Base-by-base conservation (phyloP, 2,888 invertebrate genomes). In the Diarsia rubi region DNA sequence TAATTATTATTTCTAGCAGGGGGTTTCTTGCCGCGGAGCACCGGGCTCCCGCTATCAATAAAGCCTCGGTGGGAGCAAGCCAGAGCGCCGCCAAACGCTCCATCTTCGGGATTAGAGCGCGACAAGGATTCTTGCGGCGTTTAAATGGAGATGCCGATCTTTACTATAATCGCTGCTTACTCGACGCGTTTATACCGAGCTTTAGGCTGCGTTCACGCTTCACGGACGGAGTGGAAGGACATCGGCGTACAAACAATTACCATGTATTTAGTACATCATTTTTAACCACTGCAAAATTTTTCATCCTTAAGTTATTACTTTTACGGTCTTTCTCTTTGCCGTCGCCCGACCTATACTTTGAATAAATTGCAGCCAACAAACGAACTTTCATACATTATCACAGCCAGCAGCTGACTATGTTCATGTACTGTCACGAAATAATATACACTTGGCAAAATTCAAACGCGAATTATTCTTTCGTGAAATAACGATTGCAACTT, bases 61-160 rank as follows among this genome's bases (percentile, higher is more conserved):
- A 91, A 86, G 91, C 87, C 90, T 87, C 72, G 81, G 85, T 79
- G 81, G 71, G 88, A 89, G 85, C 80, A 87, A 84, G 78, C 82
- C 83, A 72, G 75, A 67, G 71, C 78, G 79, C 86, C 91, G 90
- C 92, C 92, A 90, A 92, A 88, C 92, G 91, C 91, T 94, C 93
- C 88, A 92, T 95, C 95, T 93, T 90, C 85, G 84, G 94, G 94
- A 94, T 95, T 95, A 94, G 85, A 77, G 75, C 57, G 85, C 83
- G 91, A 91, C 90, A 91, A 87, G 90, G 88, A 90, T 90, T 90
- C 90, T 88, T 92, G 92, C 85, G 92, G 92, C 89, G 86, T 91
- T 92, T 91, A 92, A 93, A 93, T 94, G 93, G 91, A 94, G 94
- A 94, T 93, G 91, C 89, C 93, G 92, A 95, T 94, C 94, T 95